A percentile compares a stretch with the other conserved stretches of the same genome.
These are phyloP conservation scores for Meloidogyne hapla DNA, from an alignment of 1,140 invertebrate species.

Conservation along the genomic window DNA sequence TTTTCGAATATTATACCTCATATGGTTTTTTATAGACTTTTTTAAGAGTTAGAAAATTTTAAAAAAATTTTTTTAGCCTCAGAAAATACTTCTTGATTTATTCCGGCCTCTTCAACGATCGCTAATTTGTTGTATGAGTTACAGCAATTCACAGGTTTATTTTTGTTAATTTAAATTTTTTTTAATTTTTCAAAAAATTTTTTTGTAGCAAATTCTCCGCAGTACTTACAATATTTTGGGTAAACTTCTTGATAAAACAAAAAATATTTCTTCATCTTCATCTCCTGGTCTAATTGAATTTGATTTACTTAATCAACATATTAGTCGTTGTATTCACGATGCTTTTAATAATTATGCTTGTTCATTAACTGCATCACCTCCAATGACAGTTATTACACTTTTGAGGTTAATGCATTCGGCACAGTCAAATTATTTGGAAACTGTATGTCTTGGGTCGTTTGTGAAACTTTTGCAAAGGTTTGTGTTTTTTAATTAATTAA, in stretches of 20 bases:
- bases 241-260: slow-evolving; percentile 48
- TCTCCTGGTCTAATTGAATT: slow-evolving; percentile 41
- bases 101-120: slow-evolving; percentile 43
- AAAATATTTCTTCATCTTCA: slow-evolving; percentile 9
- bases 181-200: neutral
- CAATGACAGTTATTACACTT: slow-evolving; percentile 38
- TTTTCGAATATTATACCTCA: slow-evolving; percentile 34
- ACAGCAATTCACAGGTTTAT: slow-evolving; percentile 22
- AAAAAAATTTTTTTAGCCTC: slow-evolving; percentile 3
- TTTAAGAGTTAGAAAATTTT: no score
- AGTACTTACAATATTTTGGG: slow-evolving; percentile 40
- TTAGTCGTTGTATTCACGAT: slow-evolving; percentile 40
- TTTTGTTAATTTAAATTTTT: slow-evolving; percentile 3
- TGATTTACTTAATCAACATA: slow-evolving; percentile 43
- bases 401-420: slow-evolving; percentile 37
- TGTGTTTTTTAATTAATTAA: no score
- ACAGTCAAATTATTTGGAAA: slow-evolving; percentile 40
- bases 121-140: slow-evolving; percentile 43
- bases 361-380: slow-evolving; percentile 2
- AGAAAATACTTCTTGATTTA: slow-evolving; percentile 32
- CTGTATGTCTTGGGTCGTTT: slow-evolving; percentile 35
- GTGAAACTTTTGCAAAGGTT: slow-evolving; percentile 39
- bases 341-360: slow-evolving; percentile 26
- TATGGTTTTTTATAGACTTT: slow-evolving; percentile 17
- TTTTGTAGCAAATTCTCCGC: slow-evolving; percentile 38